Percentiles rank a stretch among this genome's conserved stretches.
These are phyloP conservation scores for Siniperca chuatsi DNA, from an alignment of 2,113 vertebrate genomes.

Conservation along the genomic window DNA sequence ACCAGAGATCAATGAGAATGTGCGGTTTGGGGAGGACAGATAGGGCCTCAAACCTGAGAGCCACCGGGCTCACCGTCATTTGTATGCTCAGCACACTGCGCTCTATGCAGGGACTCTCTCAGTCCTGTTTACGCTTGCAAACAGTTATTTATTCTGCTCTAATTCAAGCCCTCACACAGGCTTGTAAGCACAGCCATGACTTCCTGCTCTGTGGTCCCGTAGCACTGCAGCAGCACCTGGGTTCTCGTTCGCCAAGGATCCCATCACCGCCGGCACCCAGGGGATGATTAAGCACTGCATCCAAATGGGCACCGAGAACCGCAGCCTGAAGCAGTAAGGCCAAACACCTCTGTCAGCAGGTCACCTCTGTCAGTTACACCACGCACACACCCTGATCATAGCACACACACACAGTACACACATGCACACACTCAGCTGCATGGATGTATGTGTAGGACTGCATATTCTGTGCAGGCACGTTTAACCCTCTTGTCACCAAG, in stretches of 20 bases:
- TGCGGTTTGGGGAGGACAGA: conserved; percentile 45
- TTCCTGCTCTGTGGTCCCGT: conserved; percentile 45
- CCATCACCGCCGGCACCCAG: conserved; percentile 4
- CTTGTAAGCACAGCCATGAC: conserved; percentile 37
- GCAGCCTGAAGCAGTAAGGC: conserved; percentile 37
- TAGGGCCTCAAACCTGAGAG: conserved; percentile 60
- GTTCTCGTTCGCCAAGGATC: conserved; percentile 34
- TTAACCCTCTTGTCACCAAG: conserved; percentile 67
- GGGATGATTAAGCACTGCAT: conserved; percentile 53
- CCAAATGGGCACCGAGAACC: conserved; percentile 17
- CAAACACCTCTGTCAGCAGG: neutral
- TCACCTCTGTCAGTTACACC: conserved; percentile 23
- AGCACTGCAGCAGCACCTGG: conserved; percentile 71
- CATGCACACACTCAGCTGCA: conserved; percentile 52
- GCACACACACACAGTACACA: conserved; percentile 1
- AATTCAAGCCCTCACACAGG: conserved; percentile 52
- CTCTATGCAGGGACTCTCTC: conserved; percentile 60
- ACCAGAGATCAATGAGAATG: conserved; percentile 47
- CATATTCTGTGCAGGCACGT: conserved; percentile 59
- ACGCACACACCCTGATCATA: conserved; percentile 7
- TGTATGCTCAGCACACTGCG: conserved; percentile 74
- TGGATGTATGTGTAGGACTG: conserved; percentile 47
- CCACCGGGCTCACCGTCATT: conserved; percentile 66
- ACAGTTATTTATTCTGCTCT: conserved; percentile 67
- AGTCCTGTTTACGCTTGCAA: conserved; percentile 62